Evolutionary conservation across 2,888 invertebrate genomes (phyloP).

Genomic region (Monoplex corrugatus): DNA sequence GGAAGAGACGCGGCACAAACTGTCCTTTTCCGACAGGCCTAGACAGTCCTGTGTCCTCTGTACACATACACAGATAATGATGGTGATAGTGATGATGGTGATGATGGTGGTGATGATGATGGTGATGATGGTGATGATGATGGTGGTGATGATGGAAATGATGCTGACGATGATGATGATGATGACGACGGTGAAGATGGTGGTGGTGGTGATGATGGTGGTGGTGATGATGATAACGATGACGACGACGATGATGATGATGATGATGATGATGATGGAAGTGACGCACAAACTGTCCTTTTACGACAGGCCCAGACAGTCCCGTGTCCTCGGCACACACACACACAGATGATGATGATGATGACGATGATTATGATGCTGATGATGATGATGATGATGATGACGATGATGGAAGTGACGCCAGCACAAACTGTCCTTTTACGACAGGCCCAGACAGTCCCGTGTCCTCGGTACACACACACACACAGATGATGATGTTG

Average conservation of each 20-base stretch:
- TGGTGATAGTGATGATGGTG: no score
- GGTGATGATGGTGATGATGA: conserved; percentile 2
- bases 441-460: conserved; percentile 41
- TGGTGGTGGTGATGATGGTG: conserved; percentile 19
- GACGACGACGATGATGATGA: no score
- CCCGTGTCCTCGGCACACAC: not conserved
- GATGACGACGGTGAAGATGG: conserved; percentile 44
- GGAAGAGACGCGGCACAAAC: conserved; percentile 48
- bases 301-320: conserved; percentile 44
- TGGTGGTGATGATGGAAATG: conserved; percentile 31
- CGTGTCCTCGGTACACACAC: no score
- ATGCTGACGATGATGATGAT: conserved; percentile 41
- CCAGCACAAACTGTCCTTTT: conserved; percentile 46
- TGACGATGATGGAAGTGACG: conserved; percentile 32
- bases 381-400: conserved; percentile 5
- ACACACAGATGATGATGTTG: not conserved
- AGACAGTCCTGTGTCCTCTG: conserved; percentile 37
- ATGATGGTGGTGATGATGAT: no score
- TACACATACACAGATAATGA: no score
- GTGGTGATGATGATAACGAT: conserved; percentile 32
- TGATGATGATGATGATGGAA: conserved; percentile 19
- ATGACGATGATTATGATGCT: no score
- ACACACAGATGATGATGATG: no score
- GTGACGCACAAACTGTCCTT: conserved; percentile 45
- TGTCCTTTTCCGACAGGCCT: conserved; percentile 37